Evolutionary conservation across 1,140 invertebrate genomes (phyloP), one percentile per base, ranked within the genome.

Genomic region (Drosophila biarmipes): DNA sequence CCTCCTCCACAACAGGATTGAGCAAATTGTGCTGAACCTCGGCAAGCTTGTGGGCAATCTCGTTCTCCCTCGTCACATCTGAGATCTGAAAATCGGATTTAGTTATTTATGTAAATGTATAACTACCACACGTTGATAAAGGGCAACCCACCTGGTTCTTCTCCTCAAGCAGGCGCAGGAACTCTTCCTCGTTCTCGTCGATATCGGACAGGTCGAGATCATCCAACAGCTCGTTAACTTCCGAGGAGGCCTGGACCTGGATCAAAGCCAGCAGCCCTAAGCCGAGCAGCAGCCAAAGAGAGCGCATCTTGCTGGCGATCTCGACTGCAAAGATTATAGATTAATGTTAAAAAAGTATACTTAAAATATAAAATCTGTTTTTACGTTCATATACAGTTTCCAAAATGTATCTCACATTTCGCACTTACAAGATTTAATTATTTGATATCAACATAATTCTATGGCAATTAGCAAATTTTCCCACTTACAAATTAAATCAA

Each of bases 1-100:
- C 96, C 91, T 90, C 66, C 59, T 92, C 91, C 7, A 91, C 59
- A 5, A 91, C 84, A 0, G 91, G 90, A 54, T 89, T 80, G 5
- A 85, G 31, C 0, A 91, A 21, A 31, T 85, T 85, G 38, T 91
- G 79, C 51, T 81, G 73, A 3, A 67, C 90, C 1, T 73, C 63
- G 0, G 80, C 90, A 49, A 92, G 35, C 63, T 87, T 63, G 51
- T 48, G 51, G 43, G 80, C 90, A 24, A 90, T 48, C 53, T 92
- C 84, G 56, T 92, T 92, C 74, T 92, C 91, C 37, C 90, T 90
- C 5, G 87, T 74, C 38, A 91, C 27, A 51, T 92, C 91, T 34
- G 82, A 73, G 31, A 78, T 79, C 91, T 92, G 42, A 2, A 31
- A n/a, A 46, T 17, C n/a, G 10, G 6, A n/a, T 24, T 21, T 14